phyloP scores from a whole-genome alignment of 2,797 vertebrate genomes.

The Buceros bicornis region DNA sequence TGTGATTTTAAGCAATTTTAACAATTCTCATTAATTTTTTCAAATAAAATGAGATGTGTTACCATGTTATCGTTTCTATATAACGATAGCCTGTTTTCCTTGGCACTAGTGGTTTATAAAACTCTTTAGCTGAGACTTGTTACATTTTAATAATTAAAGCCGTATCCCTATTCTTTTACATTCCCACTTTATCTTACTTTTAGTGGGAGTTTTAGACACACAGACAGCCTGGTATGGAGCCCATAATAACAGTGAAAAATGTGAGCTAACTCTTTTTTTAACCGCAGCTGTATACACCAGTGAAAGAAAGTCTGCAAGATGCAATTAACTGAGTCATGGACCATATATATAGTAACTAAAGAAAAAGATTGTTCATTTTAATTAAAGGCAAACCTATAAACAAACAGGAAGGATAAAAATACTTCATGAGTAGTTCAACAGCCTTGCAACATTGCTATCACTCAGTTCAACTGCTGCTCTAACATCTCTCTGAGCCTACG shows the following conservation, averaged over 20 bases:
- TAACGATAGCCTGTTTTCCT: neutral
- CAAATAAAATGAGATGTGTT: neutral
- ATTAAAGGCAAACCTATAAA: neutral
- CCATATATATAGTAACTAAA: neutral
- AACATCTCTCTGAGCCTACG: neutral
- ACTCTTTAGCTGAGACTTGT: neutral
- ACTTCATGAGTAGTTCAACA: neutral
- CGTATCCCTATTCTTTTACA: neutral
- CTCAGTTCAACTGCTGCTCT: neutral
- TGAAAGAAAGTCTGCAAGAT: neutral
- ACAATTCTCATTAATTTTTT: slow-evolving; percentile 15
- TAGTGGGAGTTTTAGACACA: neutral
- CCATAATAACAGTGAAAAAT: neutral
- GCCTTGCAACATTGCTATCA: neutral
- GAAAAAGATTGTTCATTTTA: neutral
- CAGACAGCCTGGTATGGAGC: neutral
- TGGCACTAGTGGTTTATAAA: neutral
- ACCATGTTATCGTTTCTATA: neutral
- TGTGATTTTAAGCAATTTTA: neutral
- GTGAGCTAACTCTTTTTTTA: neutral
- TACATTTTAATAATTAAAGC: neutral
- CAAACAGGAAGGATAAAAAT: neutral
- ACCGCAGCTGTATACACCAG: neutral
- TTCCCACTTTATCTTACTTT: neutral
- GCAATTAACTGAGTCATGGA: neutral